Evolutionary conservation across 1,140 invertebrate genomes (phyloP).

Genomic region (Drosophila trapezifrons): DNA sequence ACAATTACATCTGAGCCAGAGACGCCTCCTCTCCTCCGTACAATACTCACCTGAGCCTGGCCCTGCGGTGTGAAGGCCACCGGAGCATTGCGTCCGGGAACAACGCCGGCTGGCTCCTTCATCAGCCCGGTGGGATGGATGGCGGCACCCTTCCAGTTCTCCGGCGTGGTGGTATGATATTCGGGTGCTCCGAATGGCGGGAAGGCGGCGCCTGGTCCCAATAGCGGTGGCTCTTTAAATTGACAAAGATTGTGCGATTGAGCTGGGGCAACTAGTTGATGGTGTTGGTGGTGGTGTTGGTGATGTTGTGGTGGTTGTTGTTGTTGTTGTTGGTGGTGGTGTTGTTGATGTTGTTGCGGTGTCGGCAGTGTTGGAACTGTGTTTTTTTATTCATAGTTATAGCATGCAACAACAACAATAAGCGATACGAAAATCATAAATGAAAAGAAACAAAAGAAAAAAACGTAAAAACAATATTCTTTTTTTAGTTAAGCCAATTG

Average conservation of each 20-base stretch:
- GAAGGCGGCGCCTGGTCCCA: slow-evolving; percentile 83
- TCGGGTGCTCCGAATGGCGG: slow-evolving; percentile 82
- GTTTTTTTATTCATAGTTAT: slow-evolving; percentile 42
- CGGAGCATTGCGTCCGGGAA: slow-evolving; percentile 80
- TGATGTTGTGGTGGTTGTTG: slow-evolving; percentile 57
- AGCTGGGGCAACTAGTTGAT: slow-evolving; percentile 78
- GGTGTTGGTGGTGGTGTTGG: slow-evolving; percentile 61
- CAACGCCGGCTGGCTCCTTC: slow-evolving; percentile 82
- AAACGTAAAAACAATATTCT: slow-evolving; percentile 13
- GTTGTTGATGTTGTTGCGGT: slow-evolving; percentile 60
- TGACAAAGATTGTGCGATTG: slow-evolving; percentile 83
- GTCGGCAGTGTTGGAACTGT: slow-evolving; percentile 63
- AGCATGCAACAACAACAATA: slow-evolving; percentile 77
- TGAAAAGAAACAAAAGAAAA: slow-evolving; percentile 58
- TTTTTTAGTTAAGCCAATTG: slow-evolving; percentile 20
- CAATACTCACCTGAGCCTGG: slow-evolving; percentile 78
- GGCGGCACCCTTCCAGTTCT: slow-evolving; percentile 82
- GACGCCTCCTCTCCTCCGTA: not conserved
- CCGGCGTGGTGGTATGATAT: slow-evolving; percentile 83
- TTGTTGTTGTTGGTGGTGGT: slow-evolving; percentile 49
- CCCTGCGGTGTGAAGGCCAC: slow-evolving; percentile 81
- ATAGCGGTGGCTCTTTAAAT: slow-evolving; percentile 84
- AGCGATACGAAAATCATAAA: slow-evolving; percentile 43
- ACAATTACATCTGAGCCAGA: slow-evolving; percentile 19
- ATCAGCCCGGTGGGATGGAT: slow-evolving; percentile 82